Evolutionary conservation across 2,888 invertebrate species (phyloP).

Genomic region (Trissolcus brochymenae): DNA sequence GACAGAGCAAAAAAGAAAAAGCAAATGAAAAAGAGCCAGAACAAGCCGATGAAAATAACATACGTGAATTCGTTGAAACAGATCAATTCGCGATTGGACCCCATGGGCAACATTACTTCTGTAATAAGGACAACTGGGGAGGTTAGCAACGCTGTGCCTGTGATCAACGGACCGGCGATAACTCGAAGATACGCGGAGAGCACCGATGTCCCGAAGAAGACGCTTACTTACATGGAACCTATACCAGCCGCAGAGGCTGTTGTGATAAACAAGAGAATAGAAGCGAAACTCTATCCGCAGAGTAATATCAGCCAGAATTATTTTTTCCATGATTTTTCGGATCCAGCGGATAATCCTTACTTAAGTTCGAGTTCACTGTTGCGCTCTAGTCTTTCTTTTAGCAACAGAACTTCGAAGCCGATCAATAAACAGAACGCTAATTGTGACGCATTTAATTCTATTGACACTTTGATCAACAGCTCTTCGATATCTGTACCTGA

Average conservation of each 20-base stretch:
- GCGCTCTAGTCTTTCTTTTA: slow-evolving; percentile 43
- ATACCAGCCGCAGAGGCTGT: slow-evolving; percentile 71
- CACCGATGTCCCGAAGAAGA: slow-evolving; percentile 64
- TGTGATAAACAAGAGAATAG: slow-evolving; percentile 71
- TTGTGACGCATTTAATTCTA: slow-evolving; percentile 35
- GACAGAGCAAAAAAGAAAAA: slow-evolving; percentile 58
- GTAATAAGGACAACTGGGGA: slow-evolving; percentile 70
- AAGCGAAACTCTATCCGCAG: slow-evolving; percentile 71
- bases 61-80: slow-evolving; percentile 64
- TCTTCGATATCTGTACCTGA: slow-evolving; percentile 31
- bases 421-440: slow-evolving; percentile 15
- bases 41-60: slow-evolving; percentile 54
- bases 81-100: slow-evolving; percentile 67
- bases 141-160: slow-evolving; percentile 74
- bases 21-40: slow-evolving; percentile 48
- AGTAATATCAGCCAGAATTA: slow-evolving; percentile 65
- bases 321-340: slow-evolving; percentile 60
- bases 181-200: slow-evolving; percentile 60
- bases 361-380: slow-evolving; percentile 32
- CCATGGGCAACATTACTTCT: slow-evolving; percentile 68
- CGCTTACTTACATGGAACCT: slow-evolving; percentile 69
- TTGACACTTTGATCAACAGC: slow-evolving; percentile 17
- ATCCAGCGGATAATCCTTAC: slow-evolving; percentile 39
- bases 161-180: slow-evolving; percentile 78
- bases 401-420: slow-evolving; percentile 15